Evolutionary conservation across 2,113 vertebrate species (phyloP), one percentile per base, ranked within the genome.

Genomic region (Coreoperca whiteheadi): DNA sequence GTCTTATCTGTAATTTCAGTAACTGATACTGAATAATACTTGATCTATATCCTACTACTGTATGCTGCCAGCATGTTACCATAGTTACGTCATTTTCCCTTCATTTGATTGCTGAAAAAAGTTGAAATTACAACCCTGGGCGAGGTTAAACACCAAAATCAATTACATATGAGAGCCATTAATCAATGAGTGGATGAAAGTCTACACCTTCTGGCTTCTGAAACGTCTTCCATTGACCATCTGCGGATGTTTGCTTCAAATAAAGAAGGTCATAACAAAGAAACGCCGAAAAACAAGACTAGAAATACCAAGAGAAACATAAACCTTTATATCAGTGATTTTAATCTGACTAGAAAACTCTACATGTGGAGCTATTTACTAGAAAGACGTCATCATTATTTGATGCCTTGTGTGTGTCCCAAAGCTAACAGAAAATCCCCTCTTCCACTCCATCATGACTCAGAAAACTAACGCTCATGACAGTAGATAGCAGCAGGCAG

Each of bases 381-480:
- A 28, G 11, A 25, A 32, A 37, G 23, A 8, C 9, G 0, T 79
- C 61, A 82, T 63, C 25, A 21, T 76, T 73, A 76, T 83, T 48
- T 80, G 15, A 81, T 78, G 65, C 64, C 25, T 43, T 72, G 28
- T 28, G 39, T 74, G 30, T 30, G 16, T 87, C 56, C 43, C 48
- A 73, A 75, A 86, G 61, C 74, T 76, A 53, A 67, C 28, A 75
- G 60, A 63, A 76, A 63, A 54, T 23, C 2, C 16, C 16, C 61
- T 16, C 8, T 43, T 75, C 57, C n/a, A 64, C 30, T 74, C 21
- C 69, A 67, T 14, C 50, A 0, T 82, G 74, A 77, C 63, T 64
- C 81, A 86, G 77, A 84, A 75, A 85, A 61, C 34, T 21, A 15
- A 11, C 1, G 7, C 46, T 70, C 53, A 54, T 65, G 70, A 68